A percentile compares a stretch with the other conserved stretches of the same genome.
These are phyloP conservation scores for Nasonia longicornis DNA, from an alignment of 1,140 invertebrate genomes.

Conservation along the genomic window DNA sequence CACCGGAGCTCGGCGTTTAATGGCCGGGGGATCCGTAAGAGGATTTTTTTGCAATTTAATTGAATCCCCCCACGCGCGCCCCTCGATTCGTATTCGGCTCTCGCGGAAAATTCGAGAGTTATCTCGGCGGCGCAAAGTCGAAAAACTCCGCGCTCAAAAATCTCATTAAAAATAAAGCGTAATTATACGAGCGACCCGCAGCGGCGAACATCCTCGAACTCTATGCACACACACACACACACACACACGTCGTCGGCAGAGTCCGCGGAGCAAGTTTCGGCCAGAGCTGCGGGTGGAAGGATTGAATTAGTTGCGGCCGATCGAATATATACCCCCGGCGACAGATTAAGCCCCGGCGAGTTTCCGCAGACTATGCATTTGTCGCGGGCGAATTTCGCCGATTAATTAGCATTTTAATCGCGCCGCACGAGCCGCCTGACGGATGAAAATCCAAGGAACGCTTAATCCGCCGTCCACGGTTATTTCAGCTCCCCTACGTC, in stretches of 20 bases:
- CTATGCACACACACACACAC: too few relatives aligned
- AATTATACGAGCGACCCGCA: too few relatives aligned
- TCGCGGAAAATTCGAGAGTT: too few relatives aligned
- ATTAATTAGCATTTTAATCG: slow-evolving; percentile 46
- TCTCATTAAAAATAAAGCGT: too few relatives aligned
- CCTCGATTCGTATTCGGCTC: neutral
- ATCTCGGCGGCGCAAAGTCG: too few relatives aligned
- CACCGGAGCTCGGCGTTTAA: neutral
- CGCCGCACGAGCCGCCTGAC: neutral
- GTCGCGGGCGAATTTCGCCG: slow-evolving; percentile 8
- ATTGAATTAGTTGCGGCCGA: neutral
- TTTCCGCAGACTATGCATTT: too few relatives aligned
- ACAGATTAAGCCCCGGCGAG: neutral
- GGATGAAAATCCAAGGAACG: neutral
- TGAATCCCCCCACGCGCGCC: neutral
- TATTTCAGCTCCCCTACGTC: too few relatives aligned
- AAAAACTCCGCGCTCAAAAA: too few relatives aligned
- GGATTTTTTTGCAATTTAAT: slow-evolving; percentile 11
- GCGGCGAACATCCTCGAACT: too few relatives aligned
- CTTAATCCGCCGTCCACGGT: too few relatives aligned
- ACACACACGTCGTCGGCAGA: too few relatives aligned
- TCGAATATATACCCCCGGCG: neutral
- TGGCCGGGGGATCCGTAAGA: neutral
- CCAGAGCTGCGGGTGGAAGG: neutral
- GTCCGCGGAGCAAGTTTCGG: too few relatives aligned